phyloP scores from a whole-genome alignment of 2,888 invertebrate genomes.

The Lasioglossum pauxillum region DNA sequence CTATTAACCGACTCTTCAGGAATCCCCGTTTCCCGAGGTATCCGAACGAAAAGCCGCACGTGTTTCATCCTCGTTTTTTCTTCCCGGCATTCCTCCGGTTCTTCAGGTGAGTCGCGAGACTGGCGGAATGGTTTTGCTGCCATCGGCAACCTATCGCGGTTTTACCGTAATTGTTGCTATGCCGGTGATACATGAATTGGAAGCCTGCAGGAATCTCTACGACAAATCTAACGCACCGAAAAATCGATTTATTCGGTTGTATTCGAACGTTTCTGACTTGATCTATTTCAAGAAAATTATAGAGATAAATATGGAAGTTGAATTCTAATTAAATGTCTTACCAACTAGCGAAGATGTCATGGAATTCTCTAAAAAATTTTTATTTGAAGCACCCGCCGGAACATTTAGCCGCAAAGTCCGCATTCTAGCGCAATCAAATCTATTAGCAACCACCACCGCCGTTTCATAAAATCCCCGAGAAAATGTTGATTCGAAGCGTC shows the following conservation, averaged over 20 bases:
- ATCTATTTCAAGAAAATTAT: neutral
- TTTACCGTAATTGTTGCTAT: neutral
- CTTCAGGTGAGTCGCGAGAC: slow-evolving; percentile 1
- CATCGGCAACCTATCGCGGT: neutral
- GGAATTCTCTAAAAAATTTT: neutral
- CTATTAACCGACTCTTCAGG: slow-evolving; percentile 41
- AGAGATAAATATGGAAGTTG: neutral
- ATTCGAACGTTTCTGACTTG: neutral
- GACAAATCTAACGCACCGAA: neutral
- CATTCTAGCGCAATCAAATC: neutral
- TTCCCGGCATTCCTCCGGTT: slow-evolving; percentile 27
- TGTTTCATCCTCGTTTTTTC: slow-evolving; percentile 31
- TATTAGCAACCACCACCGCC: neutral
- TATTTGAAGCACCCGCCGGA: neutral
- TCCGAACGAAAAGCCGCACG: slow-evolving; percentile 39
- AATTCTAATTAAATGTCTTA: neutral
- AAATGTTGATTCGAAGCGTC: neutral
- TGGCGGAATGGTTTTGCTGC: neutral
- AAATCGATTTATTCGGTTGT: neutral
- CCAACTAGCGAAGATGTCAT: neutral
- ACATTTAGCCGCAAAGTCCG: neutral
- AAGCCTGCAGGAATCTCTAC: neutral
- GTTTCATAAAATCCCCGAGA: neutral
- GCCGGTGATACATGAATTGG: neutral
- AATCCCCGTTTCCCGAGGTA: slow-evolving; percentile 41